Evolutionary conservation across 1,140 invertebrate genomes (phyloP).

Genomic region (Papilio glaucus): DNA sequence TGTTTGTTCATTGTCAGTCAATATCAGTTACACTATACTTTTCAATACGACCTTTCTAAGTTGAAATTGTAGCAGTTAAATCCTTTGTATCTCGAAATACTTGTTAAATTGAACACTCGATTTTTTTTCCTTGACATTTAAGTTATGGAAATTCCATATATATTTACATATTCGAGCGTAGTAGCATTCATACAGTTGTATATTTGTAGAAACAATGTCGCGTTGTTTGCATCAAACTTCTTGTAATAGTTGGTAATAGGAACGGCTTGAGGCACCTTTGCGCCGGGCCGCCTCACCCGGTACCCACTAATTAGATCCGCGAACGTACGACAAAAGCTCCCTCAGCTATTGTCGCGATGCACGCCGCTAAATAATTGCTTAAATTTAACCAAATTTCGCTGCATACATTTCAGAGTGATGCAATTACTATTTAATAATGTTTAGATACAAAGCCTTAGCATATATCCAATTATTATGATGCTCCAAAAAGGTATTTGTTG

Average conservation of each 20-base stretch:
- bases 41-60: too few relatives aligned
- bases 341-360: not conserved
- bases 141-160: too few relatives aligned
- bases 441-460: too few relatives aligned
- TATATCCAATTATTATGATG: too few relatives aligned
- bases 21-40: too few relatives aligned
- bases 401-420: not conserved
- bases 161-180: not conserved
- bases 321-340: not conserved
- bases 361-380: conserved; percentile 16
- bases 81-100: too few relatives aligned
- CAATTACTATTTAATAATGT: conserved; percentile 4
- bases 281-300: not conserved
- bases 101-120: too few relatives aligned
- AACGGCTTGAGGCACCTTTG: not conserved
- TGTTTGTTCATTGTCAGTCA: too few relatives aligned
- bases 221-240: not conserved
- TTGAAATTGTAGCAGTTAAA: too few relatives aligned
- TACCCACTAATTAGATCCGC: conserved; percentile 2
- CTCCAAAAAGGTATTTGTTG: too few relatives aligned
- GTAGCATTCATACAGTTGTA: not conserved
- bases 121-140: too few relatives aligned
- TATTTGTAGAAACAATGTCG: not conserved
- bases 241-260: conserved; percentile 17
- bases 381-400: conserved; percentile 14